Conservation (phyloP, 2,113 vertebrate species). For the Mobula hypostoma region DNA sequence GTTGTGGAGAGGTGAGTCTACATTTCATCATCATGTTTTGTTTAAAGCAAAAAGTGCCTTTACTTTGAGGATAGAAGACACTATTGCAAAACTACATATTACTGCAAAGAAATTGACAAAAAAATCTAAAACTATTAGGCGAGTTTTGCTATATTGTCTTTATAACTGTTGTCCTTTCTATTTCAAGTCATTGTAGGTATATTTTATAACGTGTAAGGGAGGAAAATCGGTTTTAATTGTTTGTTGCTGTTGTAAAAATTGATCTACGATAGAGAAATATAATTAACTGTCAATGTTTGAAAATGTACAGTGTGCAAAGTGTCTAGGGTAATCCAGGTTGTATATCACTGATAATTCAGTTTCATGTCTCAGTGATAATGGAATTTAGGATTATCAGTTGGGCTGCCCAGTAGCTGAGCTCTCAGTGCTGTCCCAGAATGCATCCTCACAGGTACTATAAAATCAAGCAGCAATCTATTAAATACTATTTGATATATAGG, state of each 20-base stretch:
- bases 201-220: conserved; percentile 51
- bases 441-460: not conserved
- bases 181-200: conserved; percentile 49
- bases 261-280: conserved; percentile 60
- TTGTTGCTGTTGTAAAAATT: conserved; percentile 61
- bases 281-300: conserved; percentile 60
- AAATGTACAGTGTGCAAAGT: conserved; percentile 49
- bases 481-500: not conserved
- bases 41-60: not conserved
- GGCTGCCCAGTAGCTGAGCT: conserved; percentile 47
- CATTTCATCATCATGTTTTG: not conserved
- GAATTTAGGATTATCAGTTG: conserved; percentile 54
- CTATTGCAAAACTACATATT: not conserved
- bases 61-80: not conserved
- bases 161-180: conserved; percentile 45
- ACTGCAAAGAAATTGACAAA: not conserved
- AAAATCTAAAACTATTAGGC: no score
- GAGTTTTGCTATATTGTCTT: no score
- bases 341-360: conserved; percentile 54
- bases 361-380: conserved; percentile 51
- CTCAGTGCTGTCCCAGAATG: conserved; percentile 38
- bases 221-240: conserved; percentile 61
- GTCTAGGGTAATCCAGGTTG: conserved; percentile 49
- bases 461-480: conserved; percentile 20
- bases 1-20: not conserved